These are phyloP conservation scores for Oryzias woworae DNA, from an alignment of 2,113 vertebrate genomes.

Conservation along the genomic window DNA sequence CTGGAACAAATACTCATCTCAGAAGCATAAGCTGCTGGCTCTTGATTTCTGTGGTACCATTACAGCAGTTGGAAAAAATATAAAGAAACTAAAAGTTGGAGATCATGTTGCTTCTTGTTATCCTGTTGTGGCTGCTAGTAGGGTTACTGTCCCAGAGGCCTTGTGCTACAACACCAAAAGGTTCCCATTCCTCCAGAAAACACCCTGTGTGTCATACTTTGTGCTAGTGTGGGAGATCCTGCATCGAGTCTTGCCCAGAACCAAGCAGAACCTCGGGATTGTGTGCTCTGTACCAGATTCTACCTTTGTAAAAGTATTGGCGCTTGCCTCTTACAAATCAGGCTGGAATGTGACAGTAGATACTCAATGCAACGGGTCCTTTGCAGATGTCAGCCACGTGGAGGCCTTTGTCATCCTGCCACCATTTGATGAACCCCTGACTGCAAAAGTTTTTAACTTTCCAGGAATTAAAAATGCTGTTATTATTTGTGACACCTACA, in stretches of 20 bases:
- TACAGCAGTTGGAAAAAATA: slow-evolving; percentile 76
- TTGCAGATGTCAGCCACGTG: slow-evolving; percentile 50
- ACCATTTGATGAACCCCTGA: slow-evolving; percentile 61
- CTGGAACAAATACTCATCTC: slow-evolving; percentile 77
- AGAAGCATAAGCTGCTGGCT: slow-evolving; percentile 78
- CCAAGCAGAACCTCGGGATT: slow-evolving; percentile 75
- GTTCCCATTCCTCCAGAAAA: slow-evolving; percentile 71
- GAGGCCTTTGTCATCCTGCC: slow-evolving; percentile 78
- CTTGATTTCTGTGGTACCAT: slow-evolving; percentile 84
- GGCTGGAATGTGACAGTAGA: slow-evolving; percentile 76
- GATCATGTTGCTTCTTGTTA: slow-evolving; percentile 82
- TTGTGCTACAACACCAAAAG: slow-evolving; percentile 79
- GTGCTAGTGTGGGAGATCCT: slow-evolving; percentile 83
- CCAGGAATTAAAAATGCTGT: slow-evolving; percentile 70
- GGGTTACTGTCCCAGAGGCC: slow-evolving; percentile 72
- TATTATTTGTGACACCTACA: slow-evolving; percentile 69
- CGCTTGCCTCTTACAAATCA: slow-evolving; percentile 63
- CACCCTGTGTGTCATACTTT: slow-evolving; percentile 84
- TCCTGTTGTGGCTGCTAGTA: slow-evolving; percentile 76
- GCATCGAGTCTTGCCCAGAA: slow-evolving; percentile 62
- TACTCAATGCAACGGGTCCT: slow-evolving; percentile 44
- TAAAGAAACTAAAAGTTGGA: slow-evolving; percentile 83
- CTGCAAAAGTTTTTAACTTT: slow-evolving; percentile 60
- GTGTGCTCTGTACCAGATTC: slow-evolving; percentile 76
- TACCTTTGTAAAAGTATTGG: slow-evolving; percentile 76